These are phyloP conservation scores for Athetis lepigone DNA, from an alignment of 2,888 invertebrate genomes.

Conservation along the genomic window DNA sequence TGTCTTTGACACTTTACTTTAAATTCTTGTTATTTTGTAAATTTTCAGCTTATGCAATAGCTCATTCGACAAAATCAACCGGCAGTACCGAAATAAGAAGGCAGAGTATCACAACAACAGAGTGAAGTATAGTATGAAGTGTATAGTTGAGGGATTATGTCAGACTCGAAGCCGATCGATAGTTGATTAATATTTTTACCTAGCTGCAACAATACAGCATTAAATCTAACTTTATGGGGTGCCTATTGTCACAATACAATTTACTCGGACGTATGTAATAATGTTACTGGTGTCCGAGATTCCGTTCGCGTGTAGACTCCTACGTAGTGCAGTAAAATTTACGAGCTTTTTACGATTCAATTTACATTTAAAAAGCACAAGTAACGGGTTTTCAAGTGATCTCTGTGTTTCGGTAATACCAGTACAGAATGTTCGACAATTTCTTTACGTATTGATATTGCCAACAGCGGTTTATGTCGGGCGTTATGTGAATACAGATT, in stretches of 20 bases:
- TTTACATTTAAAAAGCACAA: conserved; percentile 81
- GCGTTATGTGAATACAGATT: conserved; percentile 33
- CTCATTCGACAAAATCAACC: background rate
- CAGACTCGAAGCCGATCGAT: background rate
- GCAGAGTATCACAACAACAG: no score
- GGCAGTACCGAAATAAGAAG: no score
- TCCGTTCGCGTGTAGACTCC: conserved; percentile 67
- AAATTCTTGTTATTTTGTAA: conserved; percentile 29
- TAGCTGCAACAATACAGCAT: conserved; percentile 18
- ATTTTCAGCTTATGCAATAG: conserved; percentile 2
- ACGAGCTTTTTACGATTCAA: conserved; percentile 81
- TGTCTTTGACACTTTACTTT: conserved; percentile 42
- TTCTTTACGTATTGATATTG: conserved; percentile 55
- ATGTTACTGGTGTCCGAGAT: conserved; percentile 49
- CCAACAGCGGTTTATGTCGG: conserved; percentile 33
- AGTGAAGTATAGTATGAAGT: background rate
- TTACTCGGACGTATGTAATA: conserved; percentile 50
- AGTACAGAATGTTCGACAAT: conserved; percentile 67
- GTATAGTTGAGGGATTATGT: background rate
- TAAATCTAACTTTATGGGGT: conserved; percentile 50
- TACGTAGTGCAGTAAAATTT: conserved; percentile 76
- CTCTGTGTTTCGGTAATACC: conserved; percentile 72
- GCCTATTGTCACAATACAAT: conserved; percentile 62
- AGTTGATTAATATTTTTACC: conserved; percentile 26
- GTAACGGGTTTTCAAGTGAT: conserved; percentile 77